phyloP scores from a whole-genome alignment of 1,140 invertebrate genomes.

The Drosophila sturtevanti region DNA sequence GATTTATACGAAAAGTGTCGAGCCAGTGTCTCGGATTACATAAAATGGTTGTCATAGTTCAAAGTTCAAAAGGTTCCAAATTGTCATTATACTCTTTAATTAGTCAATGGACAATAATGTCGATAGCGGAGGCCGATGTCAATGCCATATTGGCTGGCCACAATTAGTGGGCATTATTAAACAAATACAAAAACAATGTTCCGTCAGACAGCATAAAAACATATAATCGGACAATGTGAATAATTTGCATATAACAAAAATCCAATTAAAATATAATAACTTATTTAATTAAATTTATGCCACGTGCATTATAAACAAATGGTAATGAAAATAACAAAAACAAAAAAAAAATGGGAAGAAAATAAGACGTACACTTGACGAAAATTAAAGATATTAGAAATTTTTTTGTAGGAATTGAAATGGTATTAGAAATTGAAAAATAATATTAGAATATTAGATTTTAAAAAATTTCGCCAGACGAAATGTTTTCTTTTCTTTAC shows the following conservation, averaged over 20 bases:
- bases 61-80: slow-evolving; percentile 13
- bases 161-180: slow-evolving; percentile 38
- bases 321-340: slow-evolving; percentile 1
- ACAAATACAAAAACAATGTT: slow-evolving; percentile 27
- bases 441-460: no score
- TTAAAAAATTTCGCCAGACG: no score
- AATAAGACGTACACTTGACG: background rate
- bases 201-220: background rate
- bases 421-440: background rate
- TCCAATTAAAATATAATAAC: slow-evolving; percentile 77
- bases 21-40: background rate
- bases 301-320: slow-evolving; percentile 44
- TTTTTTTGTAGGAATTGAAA: background rate
- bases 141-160: slow-evolving; percentile 16
- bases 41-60: slow-evolving; percentile 3
- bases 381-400: background rate
- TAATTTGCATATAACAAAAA: slow-evolving; percentile 62
- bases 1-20: background rate
- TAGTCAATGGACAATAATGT: background rate
- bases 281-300: slow-evolving; percentile 77
- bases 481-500: background rate
- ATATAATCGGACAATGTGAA: slow-evolving; percentile 28
- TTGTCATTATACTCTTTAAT: slow-evolving; percentile 14
- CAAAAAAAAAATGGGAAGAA: background rate
- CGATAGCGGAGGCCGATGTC: background rate